Base-by-base conservation (phyloP, 2,888 invertebrate genomes). In the Drosophila barbarae region DNA sequence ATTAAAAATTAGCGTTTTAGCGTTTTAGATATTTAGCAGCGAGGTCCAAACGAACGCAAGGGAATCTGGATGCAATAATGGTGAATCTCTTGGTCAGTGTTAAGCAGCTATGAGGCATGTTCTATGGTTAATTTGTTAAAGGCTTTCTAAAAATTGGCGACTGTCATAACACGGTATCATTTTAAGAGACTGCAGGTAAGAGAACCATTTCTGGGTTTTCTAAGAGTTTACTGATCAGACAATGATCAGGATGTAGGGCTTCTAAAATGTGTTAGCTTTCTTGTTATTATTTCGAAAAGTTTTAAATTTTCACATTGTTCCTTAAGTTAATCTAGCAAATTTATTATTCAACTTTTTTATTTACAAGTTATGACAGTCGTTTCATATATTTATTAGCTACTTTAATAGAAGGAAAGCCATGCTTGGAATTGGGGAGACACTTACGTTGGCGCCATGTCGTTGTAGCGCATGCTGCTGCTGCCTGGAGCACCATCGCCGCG, bases 361-460 rank as follows among this genome's bases (percentile, higher is more conserved):
- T 28, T 44, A 28, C 30, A 30, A 46, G 18, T 46, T 18, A 30
- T 46, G 30, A 30, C 30, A 46, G 46, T n/a, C 42, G 2, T 5
- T 30, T 30, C 5, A 23, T 41, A 41, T 8, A 23, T 23, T 23
- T 23, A 8, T 15, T 7, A 46, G 44, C 15, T 28, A 9, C 2
- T 6, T 12, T 7, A 15, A 12, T 15, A 3, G 12, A 0, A 8
- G 36, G 21, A 12, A 30, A 28, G 13, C 8, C 36, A 12, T 21
- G n/a, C 54, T 12, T 28, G 36, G 28, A 12, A 2, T n/a, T 4
- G 21, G n/a, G 12, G 7, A n/a, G 9, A 28, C n/a, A 93, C 94
- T 94, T 92, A 95, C 95, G 95, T 95, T 89, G 95, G 95, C 88
- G 95, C 95, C 93, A 95, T 94, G 90, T 95, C 95, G 89, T 94